Evolutionary conservation across 2,113 vertebrate genomes (phyloP).

Genomic region (Orycteropus afer): DNA sequence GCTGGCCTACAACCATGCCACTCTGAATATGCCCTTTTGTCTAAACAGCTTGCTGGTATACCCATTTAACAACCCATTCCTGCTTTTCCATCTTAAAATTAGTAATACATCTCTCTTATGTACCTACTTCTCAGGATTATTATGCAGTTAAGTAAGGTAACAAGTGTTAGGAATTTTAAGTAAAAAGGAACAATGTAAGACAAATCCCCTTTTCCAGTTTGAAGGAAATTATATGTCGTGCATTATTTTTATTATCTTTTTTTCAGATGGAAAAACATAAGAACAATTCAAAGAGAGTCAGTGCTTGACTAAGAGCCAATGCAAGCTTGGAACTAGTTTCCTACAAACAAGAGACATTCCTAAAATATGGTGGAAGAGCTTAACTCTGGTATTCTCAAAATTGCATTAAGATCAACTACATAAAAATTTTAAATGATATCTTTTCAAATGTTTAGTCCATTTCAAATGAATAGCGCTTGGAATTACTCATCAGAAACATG

Average conservation of each 20-base stretch:
- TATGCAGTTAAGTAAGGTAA: conserved; percentile 26
- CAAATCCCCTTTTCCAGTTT: conserved; percentile 23
- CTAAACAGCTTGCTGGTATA: not conserved
- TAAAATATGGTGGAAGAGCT: not conserved
- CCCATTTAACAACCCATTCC: not conserved
- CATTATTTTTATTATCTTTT: not conserved
- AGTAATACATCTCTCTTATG: conserved; percentile 20
- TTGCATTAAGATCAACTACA: not conserved
- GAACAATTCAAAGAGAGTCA: conserved; percentile 17
- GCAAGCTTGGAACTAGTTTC: not conserved
- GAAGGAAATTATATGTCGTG: conserved; percentile 51
- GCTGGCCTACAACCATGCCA: no score
- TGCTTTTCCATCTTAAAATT: conserved; percentile 35
- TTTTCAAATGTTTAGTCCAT: conserved; percentile 49
- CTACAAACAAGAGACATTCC: not conserved
- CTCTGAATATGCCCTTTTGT: no score
- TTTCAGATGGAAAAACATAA: conserved; percentile 21
- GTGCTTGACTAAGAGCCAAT: not conserved
- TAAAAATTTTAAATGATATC: conserved; percentile 45
- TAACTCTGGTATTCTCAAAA: conserved; percentile 46
- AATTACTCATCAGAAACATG: conserved; percentile 8
- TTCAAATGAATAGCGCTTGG: conserved; percentile 24
- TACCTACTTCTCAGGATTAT: not conserved
- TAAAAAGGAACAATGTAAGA: conserved; percentile 24
- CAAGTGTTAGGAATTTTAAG: conserved; percentile 44